Conservation (phyloP, 1,140 invertebrate species). For the Caenorhabditis latens region DNA sequence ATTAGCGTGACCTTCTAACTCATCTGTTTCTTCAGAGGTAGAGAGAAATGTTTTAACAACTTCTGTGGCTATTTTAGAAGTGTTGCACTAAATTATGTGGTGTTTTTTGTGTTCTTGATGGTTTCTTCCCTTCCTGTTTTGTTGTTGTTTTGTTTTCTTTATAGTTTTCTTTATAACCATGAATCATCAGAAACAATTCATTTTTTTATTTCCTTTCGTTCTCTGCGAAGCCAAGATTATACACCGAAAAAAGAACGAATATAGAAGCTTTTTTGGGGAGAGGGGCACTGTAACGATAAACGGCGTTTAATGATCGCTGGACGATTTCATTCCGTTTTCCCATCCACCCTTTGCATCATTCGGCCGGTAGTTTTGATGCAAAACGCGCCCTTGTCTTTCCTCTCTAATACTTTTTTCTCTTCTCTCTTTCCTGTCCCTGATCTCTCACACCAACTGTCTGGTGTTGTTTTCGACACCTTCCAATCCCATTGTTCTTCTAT, state of each 20-base stretch:
- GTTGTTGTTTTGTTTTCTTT: not conserved
- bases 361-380: constrained; percentile 24
- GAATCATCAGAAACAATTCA: not conserved
- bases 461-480: constrained; percentile 31
- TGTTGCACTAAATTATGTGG: not conserved
- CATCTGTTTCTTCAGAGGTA: constrained; percentile 8
- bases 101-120: not conserved
- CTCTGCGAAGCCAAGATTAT: not conserved
- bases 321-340: constrained; percentile 46
- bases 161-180: constrained; percentile 2
- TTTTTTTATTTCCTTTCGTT: not conserved
- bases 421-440: not conserved
- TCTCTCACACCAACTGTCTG: not conserved
- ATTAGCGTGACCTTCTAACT: constrained; percentile 53
- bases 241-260: not conserved
- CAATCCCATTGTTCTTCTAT: not conserved
- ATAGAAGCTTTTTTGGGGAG: not conserved
- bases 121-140: not conserved
- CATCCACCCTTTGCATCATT: constrained; percentile 42
- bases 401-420: not conserved
- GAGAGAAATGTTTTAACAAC: not conserved
- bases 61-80: not conserved
- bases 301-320: constrained; percentile 25
- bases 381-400: constrained; percentile 23
- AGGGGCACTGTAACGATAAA: constrained; percentile 13